Evolutionary conservation across 2,113 vertebrate species (phyloP).

Genomic region (Cephalopholis sonnerati): DNA sequence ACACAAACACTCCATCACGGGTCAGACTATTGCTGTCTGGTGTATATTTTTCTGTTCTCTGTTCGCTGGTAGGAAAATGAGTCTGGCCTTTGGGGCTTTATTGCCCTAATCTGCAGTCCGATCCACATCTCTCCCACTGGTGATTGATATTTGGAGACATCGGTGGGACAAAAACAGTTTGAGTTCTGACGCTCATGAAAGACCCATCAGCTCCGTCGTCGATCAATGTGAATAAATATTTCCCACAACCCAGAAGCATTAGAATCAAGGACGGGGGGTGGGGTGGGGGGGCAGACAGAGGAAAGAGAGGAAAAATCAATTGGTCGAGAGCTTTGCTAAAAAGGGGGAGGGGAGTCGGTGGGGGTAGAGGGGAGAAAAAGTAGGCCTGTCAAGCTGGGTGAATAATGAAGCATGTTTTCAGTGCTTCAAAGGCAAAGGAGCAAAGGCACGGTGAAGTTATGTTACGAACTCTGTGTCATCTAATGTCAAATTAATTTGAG

Average conservation of each 20-base stretch:
- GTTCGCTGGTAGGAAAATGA: conserved; percentile 56
- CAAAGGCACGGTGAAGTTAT: conserved; percentile 48
- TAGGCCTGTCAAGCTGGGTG: conserved; percentile 66
- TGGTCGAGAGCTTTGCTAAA: conserved; percentile 73
- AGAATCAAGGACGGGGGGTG: conserved; percentile 65
- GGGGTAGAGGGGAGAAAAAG: conserved; percentile 4
- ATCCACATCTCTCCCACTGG: conserved; percentile 53
- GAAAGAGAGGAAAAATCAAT: conserved; percentile 74
- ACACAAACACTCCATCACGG: conserved; percentile 55
- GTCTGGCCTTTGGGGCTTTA: conserved; percentile 68
- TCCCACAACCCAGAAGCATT: conserved; percentile 83
- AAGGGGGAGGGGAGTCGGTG: conserved; percentile 26
- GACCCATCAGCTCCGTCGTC: conserved; percentile 79
- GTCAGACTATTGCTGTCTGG: conserved; percentile 37
- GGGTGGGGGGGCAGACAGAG: conserved; percentile 43
- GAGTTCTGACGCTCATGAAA: conserved; percentile 82
- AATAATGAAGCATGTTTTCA: conserved; percentile 73
- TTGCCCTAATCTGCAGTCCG: conserved; percentile 71
- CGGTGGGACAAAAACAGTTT: conserved; percentile 80
- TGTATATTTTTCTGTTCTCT: conserved; percentile 45
- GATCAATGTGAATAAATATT: conserved; percentile 87
- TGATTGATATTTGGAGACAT: conserved; percentile 84
- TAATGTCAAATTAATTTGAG: conserved; percentile 60
- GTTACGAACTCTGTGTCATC: conserved; percentile 42
- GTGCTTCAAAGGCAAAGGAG: conserved; percentile 69